phyloP scores from a whole-genome alignment of 2,888 invertebrate species.

The Xylophagus ater region DNA sequence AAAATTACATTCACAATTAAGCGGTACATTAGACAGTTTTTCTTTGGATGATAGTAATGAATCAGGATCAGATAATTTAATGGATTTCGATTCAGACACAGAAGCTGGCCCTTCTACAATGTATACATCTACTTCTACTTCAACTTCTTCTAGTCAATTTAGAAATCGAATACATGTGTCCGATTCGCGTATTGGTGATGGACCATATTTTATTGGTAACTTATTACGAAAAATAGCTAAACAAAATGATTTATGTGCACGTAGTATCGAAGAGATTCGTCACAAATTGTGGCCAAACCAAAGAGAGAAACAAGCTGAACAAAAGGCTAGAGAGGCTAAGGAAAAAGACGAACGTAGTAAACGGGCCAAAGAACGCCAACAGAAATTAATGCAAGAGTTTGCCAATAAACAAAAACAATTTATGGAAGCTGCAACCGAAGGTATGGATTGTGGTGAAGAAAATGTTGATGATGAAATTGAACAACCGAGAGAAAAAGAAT shows the following conservation, averaged over 20 bases:
- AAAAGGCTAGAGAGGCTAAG: conserved; percentile 47
- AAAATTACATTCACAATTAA: conserved; percentile 81
- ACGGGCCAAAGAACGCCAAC: conserved; percentile 78
- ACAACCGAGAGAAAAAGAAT: conserved; percentile 55
- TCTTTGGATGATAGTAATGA: conserved; percentile 37
- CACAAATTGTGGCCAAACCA: conserved; percentile 70
- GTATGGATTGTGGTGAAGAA: conserved; percentile 47
- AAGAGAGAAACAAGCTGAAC: conserved; percentile 67
- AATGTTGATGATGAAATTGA: conserved; percentile 47
- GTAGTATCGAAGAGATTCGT: conserved; percentile 58
- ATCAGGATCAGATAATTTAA: conserved; percentile 18
- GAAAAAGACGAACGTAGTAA: conserved; percentile 77
- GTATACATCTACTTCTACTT: conserved; percentile 10
- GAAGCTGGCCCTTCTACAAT: conserved; percentile 31
- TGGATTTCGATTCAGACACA: conserved; percentile 33
- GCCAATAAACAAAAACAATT: conserved; percentile 84
- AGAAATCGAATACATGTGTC: conserved; percentile 21
- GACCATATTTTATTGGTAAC: conserved; percentile 74
- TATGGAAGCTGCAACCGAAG: conserved; percentile 66
- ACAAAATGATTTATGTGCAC: conserved; percentile 58
- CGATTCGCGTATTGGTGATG: conserved; percentile 58
- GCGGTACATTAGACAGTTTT: conserved; percentile 73
- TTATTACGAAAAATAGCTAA: conserved; percentile 64
- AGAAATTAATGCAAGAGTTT: conserved; percentile 87
- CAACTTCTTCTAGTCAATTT: conserved; percentile 9